Base-by-base conservation (phyloP, 2,888 invertebrate species). In the Portevinia maculata region DNA sequence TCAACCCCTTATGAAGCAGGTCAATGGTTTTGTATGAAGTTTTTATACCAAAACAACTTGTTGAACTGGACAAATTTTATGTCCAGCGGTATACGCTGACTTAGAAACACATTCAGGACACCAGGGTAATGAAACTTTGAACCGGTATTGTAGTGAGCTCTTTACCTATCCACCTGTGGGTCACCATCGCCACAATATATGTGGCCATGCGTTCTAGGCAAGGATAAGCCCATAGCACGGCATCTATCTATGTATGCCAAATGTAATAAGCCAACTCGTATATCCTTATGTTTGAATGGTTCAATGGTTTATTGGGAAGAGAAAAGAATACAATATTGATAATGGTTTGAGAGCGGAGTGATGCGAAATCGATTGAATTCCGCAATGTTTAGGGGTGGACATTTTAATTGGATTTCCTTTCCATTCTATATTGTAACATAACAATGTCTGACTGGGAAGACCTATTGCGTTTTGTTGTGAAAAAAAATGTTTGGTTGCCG, bases 61-160 rank as follows among this genome's bases (percentile, higher is more conserved):
- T 64, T 64, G 64, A 19, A 50, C 21, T 9, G 19, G 11, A 24
- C 19, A 5, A 9, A 8, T 9, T 32, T 32, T 39, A 13, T 0
- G 39, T 13, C 39, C 15, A 39, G 39, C 13, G 13, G 7, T 15
- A 6, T n/a, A n/a, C n/a, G n/a, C n/a, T n/a, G n/a, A n/a, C n/a
- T n/a, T n/a, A n/a, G n/a, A n/a, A n/a, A n/a, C 7, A 15, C 7
- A 24, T 24, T 24, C 24, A 13, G 8, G 48, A 62, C 34, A 50
- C 39, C 50, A 52, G 50, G 64, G 30, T 50, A 64, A 52, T 41
- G 24, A 64, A 64, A 64, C 64, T 52, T 64, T 64, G 39, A 28
- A 50, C 52, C 50, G 64, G 64, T n/a, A n/a, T n/a, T n/a, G n/a
- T n/a, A n/a, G n/a, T 64, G 52, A 62, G 13, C 62, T 62, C 15